A percentile compares a stretch with the other conserved stretches of the same genome.
Conservation (phyloP, 2,113 vertebrate genomes). For the Turnix velox region DNA sequence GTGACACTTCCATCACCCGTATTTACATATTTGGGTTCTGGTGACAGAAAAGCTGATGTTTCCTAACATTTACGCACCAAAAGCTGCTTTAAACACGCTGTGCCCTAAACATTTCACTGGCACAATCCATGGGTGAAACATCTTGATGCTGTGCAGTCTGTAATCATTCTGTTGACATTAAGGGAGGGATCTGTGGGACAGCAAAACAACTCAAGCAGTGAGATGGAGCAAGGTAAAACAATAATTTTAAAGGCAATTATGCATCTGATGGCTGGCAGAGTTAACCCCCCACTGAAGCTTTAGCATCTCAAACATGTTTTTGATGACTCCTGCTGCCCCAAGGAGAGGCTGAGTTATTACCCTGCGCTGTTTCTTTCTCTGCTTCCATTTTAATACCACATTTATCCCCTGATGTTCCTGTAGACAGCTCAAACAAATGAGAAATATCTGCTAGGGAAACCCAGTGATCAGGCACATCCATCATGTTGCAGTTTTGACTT, state of each 20-base stretch:
- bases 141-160: conserved; percentile 12
- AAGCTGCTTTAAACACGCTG: not conserved
- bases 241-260: conserved; percentile 43
- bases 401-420: not conserved
- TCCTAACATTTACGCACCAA: conserved; percentile 51
- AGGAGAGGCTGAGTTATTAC: not conserved
- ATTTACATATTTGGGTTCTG: not conserved
- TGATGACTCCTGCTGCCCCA: not conserved
- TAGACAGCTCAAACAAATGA: not conserved
- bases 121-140: conserved; percentile 29
- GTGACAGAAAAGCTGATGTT: not conserved
- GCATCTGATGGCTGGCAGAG: not conserved
- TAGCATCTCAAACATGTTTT: not conserved
- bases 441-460: not conserved
- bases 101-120: not conserved
- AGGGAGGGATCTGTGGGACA: conserved; percentile 1
- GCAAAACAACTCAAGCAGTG: conserved; percentile 40
- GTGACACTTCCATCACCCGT: not conserved
- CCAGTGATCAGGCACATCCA: not conserved
- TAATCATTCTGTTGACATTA: conserved; percentile 62
- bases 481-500: not conserved
- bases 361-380: not conserved
- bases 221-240: conserved; percentile 45
- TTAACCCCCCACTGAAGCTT: not conserved
- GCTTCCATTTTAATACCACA: not conserved